Conservation (phyloP, 2,113 vertebrate species). For the Paralichthys olivaceus region DNA sequence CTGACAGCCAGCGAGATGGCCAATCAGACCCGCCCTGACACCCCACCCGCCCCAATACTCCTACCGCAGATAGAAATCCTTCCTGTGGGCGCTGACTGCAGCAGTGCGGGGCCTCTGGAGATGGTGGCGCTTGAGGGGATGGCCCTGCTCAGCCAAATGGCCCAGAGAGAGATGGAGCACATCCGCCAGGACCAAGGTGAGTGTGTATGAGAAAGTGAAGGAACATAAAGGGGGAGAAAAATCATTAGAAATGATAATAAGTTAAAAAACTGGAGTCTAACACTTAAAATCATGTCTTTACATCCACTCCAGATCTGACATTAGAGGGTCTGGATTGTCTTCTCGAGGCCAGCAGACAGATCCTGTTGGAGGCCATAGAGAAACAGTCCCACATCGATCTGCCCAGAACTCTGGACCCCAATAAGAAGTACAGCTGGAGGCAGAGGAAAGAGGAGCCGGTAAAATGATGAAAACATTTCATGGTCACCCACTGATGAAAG, state of each 20-base stretch:
- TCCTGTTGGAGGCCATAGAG: constrained; percentile 93
- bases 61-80: constrained; percentile 39
- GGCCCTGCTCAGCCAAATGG: constrained; percentile 93
- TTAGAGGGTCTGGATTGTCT: constrained; percentile 90
- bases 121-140: constrained; percentile 91
- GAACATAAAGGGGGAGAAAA: too few species aligned
- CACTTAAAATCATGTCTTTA: not conserved
- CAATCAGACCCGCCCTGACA: constrained; percentile 78
- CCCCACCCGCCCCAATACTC: constrained; percentile 69
- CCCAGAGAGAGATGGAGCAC: constrained; percentile 89
- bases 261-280: too few species aligned
- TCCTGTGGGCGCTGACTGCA: constrained; percentile 53
- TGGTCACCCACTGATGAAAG: not conserved
- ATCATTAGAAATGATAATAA: not conserved
- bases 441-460: constrained; percentile 94
- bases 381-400: constrained; percentile 88
- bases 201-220: not conserved
- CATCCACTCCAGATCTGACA: constrained; percentile 64
- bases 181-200: constrained; percentile 72
- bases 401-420: constrained; percentile 90
- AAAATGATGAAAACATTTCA: constrained; percentile 54
- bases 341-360: constrained; percentile 90
- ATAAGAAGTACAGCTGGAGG: constrained; percentile 99
- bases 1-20: constrained; percentile 91
- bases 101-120: constrained; percentile 76